Base-by-base conservation (phyloP, 1,140 invertebrate genomes). In the Pristionchus pacificus region DNA sequence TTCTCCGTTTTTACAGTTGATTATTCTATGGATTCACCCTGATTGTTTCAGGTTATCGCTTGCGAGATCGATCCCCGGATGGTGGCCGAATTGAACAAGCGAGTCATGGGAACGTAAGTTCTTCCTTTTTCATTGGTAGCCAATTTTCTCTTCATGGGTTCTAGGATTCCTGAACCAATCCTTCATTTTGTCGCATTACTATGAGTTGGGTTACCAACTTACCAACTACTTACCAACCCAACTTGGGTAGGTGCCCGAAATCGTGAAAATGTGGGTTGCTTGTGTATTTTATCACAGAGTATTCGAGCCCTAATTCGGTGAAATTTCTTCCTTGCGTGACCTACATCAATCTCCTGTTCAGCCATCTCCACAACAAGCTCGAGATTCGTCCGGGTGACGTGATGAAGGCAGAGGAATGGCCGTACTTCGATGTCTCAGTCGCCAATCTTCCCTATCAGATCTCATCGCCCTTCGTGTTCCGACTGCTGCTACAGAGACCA, bases 381-480 rank as follows among this genome's bases (percentile, higher is more conserved):
- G 90, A 97, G 84, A 92, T 99, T 67, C 86, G 93, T 73, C 88
- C 95, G 74, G 96, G 96, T 28, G 95, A 99, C 88, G 93, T 95
- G 15, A 86, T 98, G 1, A 97, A 96, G 87, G 90, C 90, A 33
- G 91, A 97, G 62, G 38, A 49, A 49, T 86, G 98, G 71, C 95
- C 95, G n/a, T 95, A 93, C 82, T 99, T 99, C 85, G 93, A 98
- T 86, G 88, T 98, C n/a, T 98, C 96, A 87, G 92, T 98, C 28
- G 95, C 97, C n/a, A 99, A 98, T 87, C 89, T 99, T 29, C 96
- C 96, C 0, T 99, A 98, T 85, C 93, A 73, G 82, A 98, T 98
- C 78, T 98, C 95, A 77, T 98, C 96, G 1, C 95, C 96, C 0
- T 89, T 99, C 79, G 91, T 98, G 1, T 98, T 98, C 81, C 98